Evolutionary conservation across 2,113 vertebrate species (phyloP).

Genomic region (Rattus norvegicus): DNA sequence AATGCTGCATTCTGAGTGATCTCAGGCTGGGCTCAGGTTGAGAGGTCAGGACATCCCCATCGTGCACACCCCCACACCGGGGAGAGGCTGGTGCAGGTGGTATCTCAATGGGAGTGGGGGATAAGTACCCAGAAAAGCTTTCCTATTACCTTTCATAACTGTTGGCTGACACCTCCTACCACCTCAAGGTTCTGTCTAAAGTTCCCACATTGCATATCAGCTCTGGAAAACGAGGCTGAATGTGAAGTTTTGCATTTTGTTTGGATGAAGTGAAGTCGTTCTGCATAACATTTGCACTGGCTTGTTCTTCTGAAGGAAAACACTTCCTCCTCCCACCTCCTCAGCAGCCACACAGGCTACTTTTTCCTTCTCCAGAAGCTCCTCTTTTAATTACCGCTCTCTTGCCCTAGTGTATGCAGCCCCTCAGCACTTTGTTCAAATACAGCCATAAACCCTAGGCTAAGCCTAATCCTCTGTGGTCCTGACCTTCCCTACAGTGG

Average conservation of each 20-base stretch:
- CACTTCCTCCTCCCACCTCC: slow-evolving; percentile 28
- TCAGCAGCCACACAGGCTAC: background rate
- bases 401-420: slow-evolving; percentile 38
- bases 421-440: slow-evolving; percentile 63
- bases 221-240: background rate
- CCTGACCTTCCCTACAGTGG: slow-evolving; percentile 48
- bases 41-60: slow-evolving; percentile 55
- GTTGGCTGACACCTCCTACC: slow-evolving; percentile 2
- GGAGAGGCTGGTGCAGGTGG: slow-evolving; percentile 50
- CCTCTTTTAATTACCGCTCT: slow-evolving; percentile 67
- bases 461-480: slow-evolving; percentile 48
- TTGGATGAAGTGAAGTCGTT: slow-evolving; percentile 46
- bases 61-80: background rate
- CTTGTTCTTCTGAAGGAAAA: slow-evolving; percentile 65
- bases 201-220: slow-evolving; percentile 55
- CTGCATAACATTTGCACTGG: slow-evolving; percentile 39
- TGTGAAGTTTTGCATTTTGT: slow-evolving; percentile 60
- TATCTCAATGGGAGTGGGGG: slow-evolving; percentile 39
- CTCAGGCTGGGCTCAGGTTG: slow-evolving; percentile 19
- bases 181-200: slow-evolving; percentile 54
- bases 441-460: slow-evolving; percentile 64
- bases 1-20: slow-evolving; percentile 52
- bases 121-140: slow-evolving; percentile 32
- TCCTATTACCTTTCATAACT: background rate
- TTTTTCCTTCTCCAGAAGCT: background rate